These are phyloP conservation scores for Phrynocephalus vlangalii DNA, from an alignment of 2,797 vertebrate species.

Conservation along the genomic window DNA sequence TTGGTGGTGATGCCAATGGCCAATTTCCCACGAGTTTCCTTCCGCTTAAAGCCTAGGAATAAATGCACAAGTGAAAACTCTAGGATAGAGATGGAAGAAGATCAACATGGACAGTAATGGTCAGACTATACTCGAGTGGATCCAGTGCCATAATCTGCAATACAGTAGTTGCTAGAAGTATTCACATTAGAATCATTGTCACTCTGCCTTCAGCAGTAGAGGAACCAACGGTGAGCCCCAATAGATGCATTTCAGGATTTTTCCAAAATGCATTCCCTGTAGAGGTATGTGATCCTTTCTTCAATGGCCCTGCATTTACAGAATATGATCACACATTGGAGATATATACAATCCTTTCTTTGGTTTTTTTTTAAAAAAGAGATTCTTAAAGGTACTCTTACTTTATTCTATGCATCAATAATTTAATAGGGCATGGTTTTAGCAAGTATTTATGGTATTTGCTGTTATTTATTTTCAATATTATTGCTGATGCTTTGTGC, in stretches of 20 bases:
- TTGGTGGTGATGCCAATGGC: slow-evolving; percentile 96
- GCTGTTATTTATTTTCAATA: background rate
- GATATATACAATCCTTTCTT: background rate
- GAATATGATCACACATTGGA: background rate
- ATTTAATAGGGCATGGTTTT: background rate
- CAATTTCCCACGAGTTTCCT: slow-evolving; percentile 91
- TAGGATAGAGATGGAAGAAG: background rate
- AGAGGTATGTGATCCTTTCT: background rate
- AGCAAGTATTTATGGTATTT: background rate
- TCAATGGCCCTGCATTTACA: background rate
- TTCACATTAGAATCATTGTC: background rate
- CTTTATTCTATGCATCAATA: background rate
- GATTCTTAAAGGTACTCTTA: background rate
- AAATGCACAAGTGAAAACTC: background rate
- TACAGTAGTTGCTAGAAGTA: background rate
- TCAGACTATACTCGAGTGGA: background rate
- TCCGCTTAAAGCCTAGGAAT: slow-evolving; percentile 87
- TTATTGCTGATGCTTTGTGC: background rate
- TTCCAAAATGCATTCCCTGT: background rate
- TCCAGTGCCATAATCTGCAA: no score
- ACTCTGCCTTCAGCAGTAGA: background rate
- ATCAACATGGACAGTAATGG: background rate
- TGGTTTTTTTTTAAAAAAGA: background rate
- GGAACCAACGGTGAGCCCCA: background rate
- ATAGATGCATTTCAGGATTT: background rate